These are phyloP conservation scores for Contarinia nasturtii DNA, from an alignment of 1,140 invertebrate genomes.

Conservation along the genomic window DNA sequence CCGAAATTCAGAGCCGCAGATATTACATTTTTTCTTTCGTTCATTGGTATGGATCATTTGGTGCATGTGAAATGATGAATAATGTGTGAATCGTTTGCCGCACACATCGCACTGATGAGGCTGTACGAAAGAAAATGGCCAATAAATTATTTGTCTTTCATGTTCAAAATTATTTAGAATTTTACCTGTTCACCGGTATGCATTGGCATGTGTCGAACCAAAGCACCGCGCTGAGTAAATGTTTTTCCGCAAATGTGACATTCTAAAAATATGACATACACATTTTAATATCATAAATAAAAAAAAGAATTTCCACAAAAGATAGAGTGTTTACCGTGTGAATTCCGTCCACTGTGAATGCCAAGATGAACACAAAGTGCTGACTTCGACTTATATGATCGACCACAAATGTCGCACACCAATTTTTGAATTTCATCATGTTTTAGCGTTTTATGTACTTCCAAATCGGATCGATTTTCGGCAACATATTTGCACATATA, in stretches of 20 bases:
- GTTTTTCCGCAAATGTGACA: conserved; percentile 44
- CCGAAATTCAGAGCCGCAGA: conserved; percentile 48
- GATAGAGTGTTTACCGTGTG: too few species aligned
- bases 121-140: not conserved
- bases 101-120: conserved; percentile 24
- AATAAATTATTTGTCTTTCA: not conserved
- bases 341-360: conserved; percentile 30
- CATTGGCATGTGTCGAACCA: conserved; percentile 31
- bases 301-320: not conserved
- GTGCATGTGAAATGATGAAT: conserved; percentile 23
- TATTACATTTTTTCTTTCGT: conserved; percentile 31
- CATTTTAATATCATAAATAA: not conserved
- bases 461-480: not conserved
- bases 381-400: conserved; percentile 25
- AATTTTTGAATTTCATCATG: not conserved
- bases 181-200: conserved; percentile 38
- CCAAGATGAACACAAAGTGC: conserved; percentile 25
- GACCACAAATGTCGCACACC: conserved; percentile 29
- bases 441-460: not conserved
- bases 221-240: conserved; percentile 42
- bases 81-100: conserved; percentile 11
- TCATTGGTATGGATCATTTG: conserved; percentile 30
- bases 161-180: not conserved
- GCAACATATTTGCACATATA: not conserved
- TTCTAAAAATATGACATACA: not conserved